Conservation (phyloP, 2,797 vertebrate species). For the Catharus ustulatus region DNA sequence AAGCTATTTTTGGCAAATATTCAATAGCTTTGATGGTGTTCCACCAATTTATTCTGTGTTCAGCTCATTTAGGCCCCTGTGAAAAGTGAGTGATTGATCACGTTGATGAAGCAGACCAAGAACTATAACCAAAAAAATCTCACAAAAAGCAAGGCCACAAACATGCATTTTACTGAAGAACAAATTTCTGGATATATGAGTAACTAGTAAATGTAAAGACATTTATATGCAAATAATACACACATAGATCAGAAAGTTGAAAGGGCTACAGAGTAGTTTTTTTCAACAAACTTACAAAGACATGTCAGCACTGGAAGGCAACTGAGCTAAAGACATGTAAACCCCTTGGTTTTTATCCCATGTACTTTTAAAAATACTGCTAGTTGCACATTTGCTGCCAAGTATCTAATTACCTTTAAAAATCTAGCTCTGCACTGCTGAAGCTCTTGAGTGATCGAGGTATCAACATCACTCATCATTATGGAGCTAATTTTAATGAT, state of each 20-base stretch:
- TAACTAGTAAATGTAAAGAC: not conserved
- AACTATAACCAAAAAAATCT: not conserved
- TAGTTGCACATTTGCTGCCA: not conserved
- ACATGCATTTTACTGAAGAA: not conserved
- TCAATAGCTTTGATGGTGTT: not conserved
- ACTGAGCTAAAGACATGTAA: not conserved
- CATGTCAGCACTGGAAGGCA: not conserved
- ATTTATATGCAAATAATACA: not conserved
- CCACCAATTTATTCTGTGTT: not conserved
- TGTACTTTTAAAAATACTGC: not conserved
- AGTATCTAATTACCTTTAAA: constrained; percentile 46
- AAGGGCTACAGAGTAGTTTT: not conserved
- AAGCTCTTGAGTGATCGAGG: constrained; percentile 34
- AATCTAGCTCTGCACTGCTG: constrained; percentile 15
- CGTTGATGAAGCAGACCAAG: not conserved
- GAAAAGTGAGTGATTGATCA: not conserved
- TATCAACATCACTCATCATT: constrained; percentile 52
- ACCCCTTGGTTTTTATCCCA: not conserved
- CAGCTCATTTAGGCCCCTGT: not conserved
- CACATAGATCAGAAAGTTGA: not conserved
- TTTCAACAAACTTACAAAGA: not conserved
- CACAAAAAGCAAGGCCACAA: not conserved
- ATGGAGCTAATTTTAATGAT: constrained; percentile 62
- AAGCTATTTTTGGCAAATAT: not conserved
- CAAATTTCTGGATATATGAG: not conserved